Conservation (phyloP, 1,140 invertebrate genomes). For the Anastrepha ludens region DNA sequence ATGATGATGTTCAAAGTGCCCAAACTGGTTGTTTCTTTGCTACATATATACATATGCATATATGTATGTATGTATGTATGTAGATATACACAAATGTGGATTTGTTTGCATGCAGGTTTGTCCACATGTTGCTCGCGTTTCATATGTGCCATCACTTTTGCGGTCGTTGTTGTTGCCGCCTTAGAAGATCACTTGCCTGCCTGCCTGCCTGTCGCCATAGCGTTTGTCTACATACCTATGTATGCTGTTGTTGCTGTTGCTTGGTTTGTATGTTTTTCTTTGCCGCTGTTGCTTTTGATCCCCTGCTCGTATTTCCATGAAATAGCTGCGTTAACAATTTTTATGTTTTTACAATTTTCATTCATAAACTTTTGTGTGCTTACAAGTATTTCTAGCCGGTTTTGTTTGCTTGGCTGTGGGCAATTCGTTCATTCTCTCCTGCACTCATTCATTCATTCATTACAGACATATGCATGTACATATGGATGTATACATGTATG, state of each 20-base stretch:
- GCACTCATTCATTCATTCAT: background rate
- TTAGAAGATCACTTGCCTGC: slow-evolving; percentile 17
- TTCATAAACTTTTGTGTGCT: slow-evolving; percentile 39
- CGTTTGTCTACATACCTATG: background rate
- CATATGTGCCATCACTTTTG: slow-evolving; percentile 23
- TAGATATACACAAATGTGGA: too few species aligned
- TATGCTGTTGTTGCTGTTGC: background rate
- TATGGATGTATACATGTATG: background rate
- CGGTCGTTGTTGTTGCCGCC: slow-evolving; percentile 24
- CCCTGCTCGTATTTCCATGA: slow-evolving; percentile 37
- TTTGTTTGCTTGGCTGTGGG: slow-evolving; percentile 19
- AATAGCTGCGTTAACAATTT: slow-evolving; percentile 54
- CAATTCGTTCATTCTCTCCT: background rate
- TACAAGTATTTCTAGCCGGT: slow-evolving; percentile 20
- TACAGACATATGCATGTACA: background rate
- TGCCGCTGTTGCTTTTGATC: background rate
- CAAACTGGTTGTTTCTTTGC: slow-evolving; percentile 52
- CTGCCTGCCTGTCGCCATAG: background rate
- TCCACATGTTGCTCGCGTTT: background rate
- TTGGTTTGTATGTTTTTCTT: background rate
- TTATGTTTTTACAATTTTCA: slow-evolving; percentile 51
- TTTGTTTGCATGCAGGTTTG: background rate
- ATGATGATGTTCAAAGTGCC: slow-evolving; percentile 40
- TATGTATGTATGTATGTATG: background rate
- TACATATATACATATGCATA: background rate